phyloP scores from a whole-genome alignment of 2,113 vertebrate species.

The Sceloporus undulatus region DNA sequence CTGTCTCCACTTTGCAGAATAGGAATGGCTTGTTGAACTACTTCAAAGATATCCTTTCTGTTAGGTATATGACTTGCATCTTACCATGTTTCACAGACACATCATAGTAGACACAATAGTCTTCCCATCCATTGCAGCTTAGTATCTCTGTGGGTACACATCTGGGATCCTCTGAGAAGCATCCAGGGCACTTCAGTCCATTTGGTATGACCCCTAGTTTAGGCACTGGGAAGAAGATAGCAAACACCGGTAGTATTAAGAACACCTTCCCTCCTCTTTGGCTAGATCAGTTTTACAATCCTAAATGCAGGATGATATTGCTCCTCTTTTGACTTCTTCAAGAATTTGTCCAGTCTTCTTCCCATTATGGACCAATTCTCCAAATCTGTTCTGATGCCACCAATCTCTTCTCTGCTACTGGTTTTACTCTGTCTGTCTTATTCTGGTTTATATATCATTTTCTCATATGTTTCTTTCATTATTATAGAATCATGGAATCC shows the following conservation, averaged over 20 bases:
- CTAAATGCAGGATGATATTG: background rate
- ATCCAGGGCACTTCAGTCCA: conserved; percentile 28
- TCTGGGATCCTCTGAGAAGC: conserved; percentile 1
- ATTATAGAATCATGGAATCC: no score
- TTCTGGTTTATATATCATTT: no score
- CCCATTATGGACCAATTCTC: no score
- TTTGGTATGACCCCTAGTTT: conserved; percentile 6
- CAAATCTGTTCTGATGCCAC: no score
- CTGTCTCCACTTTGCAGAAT: no score
- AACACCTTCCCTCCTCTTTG: background rate
- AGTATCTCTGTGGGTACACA: conserved; percentile 22
- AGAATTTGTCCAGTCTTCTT: background rate
- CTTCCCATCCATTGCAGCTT: conserved; percentile 28
- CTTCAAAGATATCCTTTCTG: no score
- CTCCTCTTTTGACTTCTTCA: background rate
- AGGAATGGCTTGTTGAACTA: no score
- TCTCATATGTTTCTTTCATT: no score
- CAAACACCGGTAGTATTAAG: background rate
- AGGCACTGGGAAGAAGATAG: conserved; percentile 7
- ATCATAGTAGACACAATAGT: conserved; percentile 17
- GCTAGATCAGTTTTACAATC: background rate
- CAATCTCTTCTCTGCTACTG: no score
- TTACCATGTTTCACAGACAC: conserved; percentile 10
- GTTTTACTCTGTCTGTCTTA: no score
- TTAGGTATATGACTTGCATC: background rate